Conservation (phyloP, 2,797 vertebrate genomes). For the Trachurus trachurus region DNA sequence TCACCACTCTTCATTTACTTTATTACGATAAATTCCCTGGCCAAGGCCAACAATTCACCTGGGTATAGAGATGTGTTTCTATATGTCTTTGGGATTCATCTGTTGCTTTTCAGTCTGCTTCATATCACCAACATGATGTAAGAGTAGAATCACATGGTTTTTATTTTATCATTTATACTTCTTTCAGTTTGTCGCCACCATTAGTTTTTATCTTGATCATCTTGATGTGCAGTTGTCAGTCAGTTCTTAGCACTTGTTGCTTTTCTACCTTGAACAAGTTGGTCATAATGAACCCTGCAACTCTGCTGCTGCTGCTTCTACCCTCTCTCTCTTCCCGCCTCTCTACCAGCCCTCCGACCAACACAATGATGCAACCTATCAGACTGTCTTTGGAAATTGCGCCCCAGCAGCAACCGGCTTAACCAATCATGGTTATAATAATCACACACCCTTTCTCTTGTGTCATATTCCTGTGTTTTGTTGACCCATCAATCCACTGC, state of each 20-base stretch:
- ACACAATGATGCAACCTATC: too few relatives aligned
- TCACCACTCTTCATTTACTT: conserved; percentile 30
- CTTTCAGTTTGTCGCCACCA: not conserved
- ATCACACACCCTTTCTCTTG: too few relatives aligned
- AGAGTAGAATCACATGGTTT: conserved; percentile 4
- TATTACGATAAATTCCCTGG: not conserved
- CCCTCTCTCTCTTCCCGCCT: not conserved
- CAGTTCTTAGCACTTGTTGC: not conserved
- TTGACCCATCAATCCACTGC: too few relatives aligned
- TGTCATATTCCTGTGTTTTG: too few relatives aligned
- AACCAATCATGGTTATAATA: too few relatives aligned
- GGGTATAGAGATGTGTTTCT: not conserved
- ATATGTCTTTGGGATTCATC: not conserved
- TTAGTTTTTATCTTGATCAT: conserved; percentile 1
- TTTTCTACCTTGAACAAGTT: not conserved
- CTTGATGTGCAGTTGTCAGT: not conserved
- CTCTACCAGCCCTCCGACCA: too few relatives aligned
- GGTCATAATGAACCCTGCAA: not conserved
- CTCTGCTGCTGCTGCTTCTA: conserved; percentile 9
- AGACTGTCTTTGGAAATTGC: too few relatives aligned
- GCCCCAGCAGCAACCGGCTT: too few relatives aligned
- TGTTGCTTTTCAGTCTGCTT: not conserved
- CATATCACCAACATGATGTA: not conserved
- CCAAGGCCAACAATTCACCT: not conserved
- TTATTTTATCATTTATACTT: conserved; percentile 27